A percentile compares a stretch with the other conserved stretches of the same genome.
Conservation (phyloP, 2,797 vertebrate species). For the Xenentodon cancila region DNA sequence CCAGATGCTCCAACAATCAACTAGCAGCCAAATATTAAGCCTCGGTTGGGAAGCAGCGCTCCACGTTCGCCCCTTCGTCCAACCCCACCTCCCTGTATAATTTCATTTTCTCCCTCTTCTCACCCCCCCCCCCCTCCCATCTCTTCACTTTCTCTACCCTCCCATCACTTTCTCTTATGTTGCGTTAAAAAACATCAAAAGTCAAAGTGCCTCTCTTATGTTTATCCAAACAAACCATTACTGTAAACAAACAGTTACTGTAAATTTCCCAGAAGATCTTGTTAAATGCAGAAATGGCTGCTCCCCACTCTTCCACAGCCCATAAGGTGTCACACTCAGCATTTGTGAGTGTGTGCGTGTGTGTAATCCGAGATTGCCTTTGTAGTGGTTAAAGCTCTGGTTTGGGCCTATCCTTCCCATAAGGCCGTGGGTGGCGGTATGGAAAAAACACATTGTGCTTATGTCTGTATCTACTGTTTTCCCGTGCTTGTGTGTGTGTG, state of each 20-base stretch:
- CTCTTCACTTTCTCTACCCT: constrained; percentile 29
- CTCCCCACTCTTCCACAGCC: constrained; percentile 70
- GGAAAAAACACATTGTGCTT: constrained; percentile 70
- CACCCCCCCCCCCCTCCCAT: constrained; percentile 5
- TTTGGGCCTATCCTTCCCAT: constrained; percentile 78
- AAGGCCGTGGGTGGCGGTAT: constrained; percentile 80
- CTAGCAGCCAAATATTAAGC: constrained; percentile 74
- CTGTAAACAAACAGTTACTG: constrained; percentile 82
- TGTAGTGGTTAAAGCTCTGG: constrained; percentile 77
- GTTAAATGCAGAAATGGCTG: constrained; percentile 81
- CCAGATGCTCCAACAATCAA: constrained; percentile 77
- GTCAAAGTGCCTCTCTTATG: constrained; percentile 80
- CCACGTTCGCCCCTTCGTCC: constrained; percentile 47
- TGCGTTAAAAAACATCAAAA: constrained; percentile 83
- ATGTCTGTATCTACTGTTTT: constrained; percentile 54
- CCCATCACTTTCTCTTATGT: constrained; percentile 75
- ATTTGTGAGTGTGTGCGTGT: constrained; percentile 74
- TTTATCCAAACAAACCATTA: constrained; percentile 83
- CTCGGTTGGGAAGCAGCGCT: constrained; percentile 59
- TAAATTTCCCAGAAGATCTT: constrained; percentile 84
- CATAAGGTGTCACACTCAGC: constrained; percentile 81
- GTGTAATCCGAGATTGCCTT: constrained; percentile 79
- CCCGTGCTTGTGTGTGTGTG: constrained; percentile 57
- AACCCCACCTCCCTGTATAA: constrained; percentile 27
- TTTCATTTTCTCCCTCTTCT: constrained; percentile 47